Percentiles rank a stretch among this genome's conserved stretches.
Evolutionary conservation across 2,888 invertebrate genomes (phyloP).

Genomic region (Dynastes tityus): DNA sequence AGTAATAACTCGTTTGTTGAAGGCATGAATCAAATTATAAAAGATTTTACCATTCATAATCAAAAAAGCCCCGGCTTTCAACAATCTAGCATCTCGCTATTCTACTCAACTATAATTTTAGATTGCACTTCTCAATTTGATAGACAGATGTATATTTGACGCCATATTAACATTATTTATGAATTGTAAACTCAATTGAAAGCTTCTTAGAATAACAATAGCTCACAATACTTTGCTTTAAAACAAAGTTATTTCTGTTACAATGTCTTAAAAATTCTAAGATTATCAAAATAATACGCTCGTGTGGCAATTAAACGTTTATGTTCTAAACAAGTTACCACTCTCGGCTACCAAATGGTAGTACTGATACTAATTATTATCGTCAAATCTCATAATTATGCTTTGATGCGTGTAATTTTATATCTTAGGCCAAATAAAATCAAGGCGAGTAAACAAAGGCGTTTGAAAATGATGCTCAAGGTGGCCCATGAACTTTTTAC

Average conservation of each 20-base stretch:
- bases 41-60: too few relatives aligned
- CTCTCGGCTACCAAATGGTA: not conserved
- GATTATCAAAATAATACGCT: not conserved
- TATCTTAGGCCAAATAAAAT: not conserved
- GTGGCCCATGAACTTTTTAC: not conserved
- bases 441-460: not conserved
- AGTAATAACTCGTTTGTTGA: too few relatives aligned
- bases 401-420: not conserved
- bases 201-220: not conserved
- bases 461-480: not conserved
- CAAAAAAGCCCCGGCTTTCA: too few relatives aligned
- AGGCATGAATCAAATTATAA: too few relatives aligned
- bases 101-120: too few relatives aligned
- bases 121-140: too few relatives aligned
- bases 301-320: not conserved
- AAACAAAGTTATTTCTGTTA: not conserved
- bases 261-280: not conserved
- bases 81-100: too few relatives aligned
- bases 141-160: too few relatives aligned
- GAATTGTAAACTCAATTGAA: too few relatives aligned
- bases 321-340: slow-evolving; percentile 5
- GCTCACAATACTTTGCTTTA: not conserved
- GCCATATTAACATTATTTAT: too few relatives aligned
- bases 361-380: too few relatives aligned
- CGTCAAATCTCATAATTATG: too few relatives aligned